Percentiles rank a stretch among this genome's conserved stretches.
Evolutionary conservation across 2,888 invertebrate species (phyloP).

Genomic region (Mythimna lalbum): DNA sequence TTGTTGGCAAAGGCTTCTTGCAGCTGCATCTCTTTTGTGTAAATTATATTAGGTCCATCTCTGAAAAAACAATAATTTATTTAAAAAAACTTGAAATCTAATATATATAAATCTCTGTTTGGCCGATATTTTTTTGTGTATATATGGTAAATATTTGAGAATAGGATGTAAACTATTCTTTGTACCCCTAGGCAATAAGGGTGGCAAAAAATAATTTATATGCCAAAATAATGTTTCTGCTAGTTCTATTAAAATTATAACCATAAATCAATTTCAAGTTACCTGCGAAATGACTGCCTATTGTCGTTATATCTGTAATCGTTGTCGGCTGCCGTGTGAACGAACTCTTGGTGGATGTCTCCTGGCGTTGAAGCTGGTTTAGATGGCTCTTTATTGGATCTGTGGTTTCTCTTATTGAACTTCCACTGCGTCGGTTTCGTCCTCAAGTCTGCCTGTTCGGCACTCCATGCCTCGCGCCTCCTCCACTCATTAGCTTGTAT

Average conservation of each 20-base stretch:
- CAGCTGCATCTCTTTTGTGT: conserved; percentile 90
- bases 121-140: no score
- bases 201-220: no score
- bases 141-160: no score
- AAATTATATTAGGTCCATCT: conserved; percentile 90
- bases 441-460: conserved; percentile 93
- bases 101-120: no score
- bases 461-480: conserved; percentile 96
- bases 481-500: conserved; percentile 95
- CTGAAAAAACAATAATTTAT: conserved; percentile 69
- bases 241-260: not conserved
- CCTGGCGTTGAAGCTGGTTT: conserved; percentile 87
- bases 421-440: conserved; percentile 94
- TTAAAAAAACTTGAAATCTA: not conserved
- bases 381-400: conserved; percentile 87
- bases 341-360: conserved; percentile 87
- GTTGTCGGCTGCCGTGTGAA: conserved; percentile 86
- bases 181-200: no score
- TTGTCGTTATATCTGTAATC: conserved; percentile 86
- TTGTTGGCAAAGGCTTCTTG: conserved; percentile 86
- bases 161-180: no score
- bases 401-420: conserved; percentile 92
- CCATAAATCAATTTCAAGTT: conserved; percentile 25
- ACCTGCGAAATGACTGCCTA: conserved; percentile 86
- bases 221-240: no score